Base-by-base conservation (phyloP, 2,113 vertebrate species). In the Thalassarche chlororhynchos region DNA sequence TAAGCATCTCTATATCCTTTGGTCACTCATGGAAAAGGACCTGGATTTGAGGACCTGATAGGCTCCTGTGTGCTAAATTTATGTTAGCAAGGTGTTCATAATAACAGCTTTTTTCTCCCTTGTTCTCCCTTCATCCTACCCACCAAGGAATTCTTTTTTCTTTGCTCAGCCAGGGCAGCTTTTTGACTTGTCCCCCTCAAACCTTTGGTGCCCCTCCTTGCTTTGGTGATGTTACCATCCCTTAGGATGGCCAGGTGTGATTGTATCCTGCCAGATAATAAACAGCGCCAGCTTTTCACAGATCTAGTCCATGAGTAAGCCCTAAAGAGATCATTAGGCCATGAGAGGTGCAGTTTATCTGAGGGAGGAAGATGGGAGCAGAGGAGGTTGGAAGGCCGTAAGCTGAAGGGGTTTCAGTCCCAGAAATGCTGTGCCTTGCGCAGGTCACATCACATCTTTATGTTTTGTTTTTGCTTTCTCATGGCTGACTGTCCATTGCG, bases 281-380 rank as follows among this genome's bases (percentile, higher is more conserved):
- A 77, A 61, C 58, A 87, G 40, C 5, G 2, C 21, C 54, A 52
- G 21, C 36, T 80, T 83, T 61, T 36, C 68, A 4, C 1, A 26
- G 32, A n/a, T n/a, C 26, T 80, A 36, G 14, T 65, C 58, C 5
- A 0, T 23, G 18, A 44, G 24, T 5, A 36, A 91, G 20, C 52
- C 68, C 72, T 36, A 9, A 47, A 40, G 18, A 55, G 34, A 47
- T 46, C 36, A 17, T n/a, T 16, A 57, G 31, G 16, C 31, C 31
- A 6, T 1, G 1, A 64, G 76, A 84, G 0, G 1, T 25, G 34
- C 16, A 16, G 15, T 40, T 76, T 24, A 2, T 6, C 23, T 14
- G 36, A 38, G 44, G 40, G 38, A 84, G 20, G 49, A 68, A 46
- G 21, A 7, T 1, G 10, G 8, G 29, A 31, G 31, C 36, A 75